Evolutionary conservation across 2,113 vertebrate genomes (phyloP).

Genomic region (Macrotus californicus): DNA sequence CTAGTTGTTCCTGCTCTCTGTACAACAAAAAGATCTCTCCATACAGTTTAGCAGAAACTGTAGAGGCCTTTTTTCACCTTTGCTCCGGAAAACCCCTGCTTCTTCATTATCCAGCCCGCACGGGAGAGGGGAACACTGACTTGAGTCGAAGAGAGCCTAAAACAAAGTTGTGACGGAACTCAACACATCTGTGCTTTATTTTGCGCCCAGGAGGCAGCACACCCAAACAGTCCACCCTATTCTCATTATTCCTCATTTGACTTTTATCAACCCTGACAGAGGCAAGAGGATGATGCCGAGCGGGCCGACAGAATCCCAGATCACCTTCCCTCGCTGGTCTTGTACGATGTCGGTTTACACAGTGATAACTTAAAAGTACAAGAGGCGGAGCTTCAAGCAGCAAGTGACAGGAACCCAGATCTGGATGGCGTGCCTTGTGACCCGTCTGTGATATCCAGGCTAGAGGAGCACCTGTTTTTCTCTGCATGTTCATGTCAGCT

Average conservation of each 20-base stretch:
- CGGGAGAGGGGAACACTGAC: neutral
- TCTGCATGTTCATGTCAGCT: neutral
- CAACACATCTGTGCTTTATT: neutral
- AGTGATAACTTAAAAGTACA: too few relatives aligned
- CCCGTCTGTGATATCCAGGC: neutral
- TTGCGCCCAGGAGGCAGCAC: neutral
- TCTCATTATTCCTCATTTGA: neutral
- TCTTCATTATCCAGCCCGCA: neutral
- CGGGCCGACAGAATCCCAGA: neutral
- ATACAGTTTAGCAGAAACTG: fast-evolving
- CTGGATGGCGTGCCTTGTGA: neutral
- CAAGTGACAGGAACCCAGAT: neutral
- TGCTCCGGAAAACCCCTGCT: neutral
- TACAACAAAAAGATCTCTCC: neutral
- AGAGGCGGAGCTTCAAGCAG: neutral
- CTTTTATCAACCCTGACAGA: neutral
- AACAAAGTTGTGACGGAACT: neutral
- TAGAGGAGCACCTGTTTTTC: neutral
- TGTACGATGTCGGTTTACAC: neutral
- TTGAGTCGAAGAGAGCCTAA: neutral
- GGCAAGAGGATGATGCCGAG: neutral
- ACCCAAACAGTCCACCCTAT: neutral
- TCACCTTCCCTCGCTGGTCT: neutral
- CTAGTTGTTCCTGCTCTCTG: neutral
- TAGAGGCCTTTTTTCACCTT: neutral